phyloP scores from a whole-genome alignment of 2,113 vertebrate genomes.

The Pangasianodon hypophthalmus region DNA sequence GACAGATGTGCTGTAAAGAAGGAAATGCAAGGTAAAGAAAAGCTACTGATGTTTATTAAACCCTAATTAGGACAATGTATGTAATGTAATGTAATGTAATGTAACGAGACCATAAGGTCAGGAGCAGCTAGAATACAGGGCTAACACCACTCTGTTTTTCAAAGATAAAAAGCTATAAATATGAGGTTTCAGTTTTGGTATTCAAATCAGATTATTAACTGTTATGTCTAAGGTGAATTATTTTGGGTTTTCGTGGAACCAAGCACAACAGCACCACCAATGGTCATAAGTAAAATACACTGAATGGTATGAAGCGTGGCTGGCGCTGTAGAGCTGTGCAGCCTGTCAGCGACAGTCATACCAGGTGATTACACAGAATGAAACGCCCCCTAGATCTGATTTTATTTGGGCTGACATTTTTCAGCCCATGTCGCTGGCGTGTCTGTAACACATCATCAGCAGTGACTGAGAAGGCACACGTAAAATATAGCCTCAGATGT shows the following conservation, averaged over 20 bases:
- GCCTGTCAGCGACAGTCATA: background rate
- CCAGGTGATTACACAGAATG: background rate
- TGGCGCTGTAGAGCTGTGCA: background rate
- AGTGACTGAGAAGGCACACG: background rate
- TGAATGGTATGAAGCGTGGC: background rate
- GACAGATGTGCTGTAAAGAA: background rate
- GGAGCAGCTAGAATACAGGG: background rate
- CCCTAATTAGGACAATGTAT: background rate
- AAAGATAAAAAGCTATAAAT: background rate
- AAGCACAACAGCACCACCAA: background rate
- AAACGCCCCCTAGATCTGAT: background rate
- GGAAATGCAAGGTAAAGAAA: background rate
- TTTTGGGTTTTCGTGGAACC: background rate
- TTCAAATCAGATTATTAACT: background rate
- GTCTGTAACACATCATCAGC: background rate
- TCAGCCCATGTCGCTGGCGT: too few relatives aligned
- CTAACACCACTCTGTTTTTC: background rate
- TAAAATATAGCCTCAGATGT: background rate
- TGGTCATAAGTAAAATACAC: background rate
- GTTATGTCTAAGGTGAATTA: background rate
- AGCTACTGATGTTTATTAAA: background rate
- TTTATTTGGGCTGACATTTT: too few relatives aligned
- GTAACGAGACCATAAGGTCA: background rate
- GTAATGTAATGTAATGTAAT: background rate
- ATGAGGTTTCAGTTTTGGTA: background rate